Conservation (phyloP, 2,888 invertebrate species). For the Torymus tubicola region DNA sequence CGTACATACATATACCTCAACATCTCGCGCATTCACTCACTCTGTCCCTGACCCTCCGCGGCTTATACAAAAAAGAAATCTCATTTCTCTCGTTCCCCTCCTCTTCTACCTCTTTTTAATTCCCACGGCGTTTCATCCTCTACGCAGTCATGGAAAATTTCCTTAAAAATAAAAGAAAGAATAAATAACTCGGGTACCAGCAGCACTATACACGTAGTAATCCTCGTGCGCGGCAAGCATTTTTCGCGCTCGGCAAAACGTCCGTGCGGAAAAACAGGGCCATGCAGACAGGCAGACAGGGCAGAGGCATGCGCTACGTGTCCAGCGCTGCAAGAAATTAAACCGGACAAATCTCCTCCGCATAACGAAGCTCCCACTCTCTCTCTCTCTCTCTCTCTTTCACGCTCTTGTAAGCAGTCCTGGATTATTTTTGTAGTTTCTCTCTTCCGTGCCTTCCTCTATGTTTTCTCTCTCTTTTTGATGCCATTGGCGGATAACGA, state of each 20-base stretch:
- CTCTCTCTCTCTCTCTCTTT: no score
- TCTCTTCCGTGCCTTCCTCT: not conserved
- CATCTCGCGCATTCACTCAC: no score
- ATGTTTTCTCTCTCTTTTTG: conserved; percentile 9
- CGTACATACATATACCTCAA: no score
- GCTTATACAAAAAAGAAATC: not conserved
- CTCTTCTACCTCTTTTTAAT: not conserved
- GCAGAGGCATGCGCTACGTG: not conserved
- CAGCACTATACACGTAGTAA: no score
- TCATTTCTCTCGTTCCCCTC: conserved; percentile 17
- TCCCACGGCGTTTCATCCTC: not conserved
- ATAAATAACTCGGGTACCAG: not conserved
- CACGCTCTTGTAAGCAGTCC: not conserved
- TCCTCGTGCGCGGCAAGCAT: not conserved
- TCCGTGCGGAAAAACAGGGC: conserved; percentile 7
- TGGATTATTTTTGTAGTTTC: conserved; percentile 26
- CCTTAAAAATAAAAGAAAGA: conserved; percentile 6
- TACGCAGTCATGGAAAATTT: conserved; percentile 4
- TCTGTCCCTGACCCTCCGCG: no score
- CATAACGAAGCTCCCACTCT: conserved; percentile 1
- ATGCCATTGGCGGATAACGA: conserved; percentile 51
- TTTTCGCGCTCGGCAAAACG: conserved; percentile 9
- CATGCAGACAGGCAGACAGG: not conserved
- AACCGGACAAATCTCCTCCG: conserved; percentile 52
- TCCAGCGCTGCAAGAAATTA: conserved; percentile 52